phyloP scores from a whole-genome alignment of 1,140 invertebrate genomes.

The Drosophila novamexicana region DNA sequence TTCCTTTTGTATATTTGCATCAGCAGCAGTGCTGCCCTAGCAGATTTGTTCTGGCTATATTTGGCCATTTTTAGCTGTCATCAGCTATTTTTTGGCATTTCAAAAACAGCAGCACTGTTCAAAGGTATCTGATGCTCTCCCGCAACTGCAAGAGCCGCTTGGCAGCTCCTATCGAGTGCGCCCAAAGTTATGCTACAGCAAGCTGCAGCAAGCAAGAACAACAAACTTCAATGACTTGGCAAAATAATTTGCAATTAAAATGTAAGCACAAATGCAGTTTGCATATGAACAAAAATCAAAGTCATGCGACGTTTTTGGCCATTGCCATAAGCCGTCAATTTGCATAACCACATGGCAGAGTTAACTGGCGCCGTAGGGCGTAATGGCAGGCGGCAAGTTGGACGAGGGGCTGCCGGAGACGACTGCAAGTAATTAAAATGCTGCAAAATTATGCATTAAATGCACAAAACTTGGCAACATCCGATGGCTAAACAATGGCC shows the following conservation, averaged over 20 bases:
- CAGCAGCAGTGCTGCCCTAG: too few species aligned
- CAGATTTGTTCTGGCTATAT: too few species aligned
- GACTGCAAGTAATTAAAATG: constrained; percentile 69
- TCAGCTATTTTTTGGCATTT: too few species aligned
- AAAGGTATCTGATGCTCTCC: too few species aligned
- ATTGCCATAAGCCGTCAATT: constrained; percentile 57
- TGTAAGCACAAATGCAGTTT: constrained; percentile 49
- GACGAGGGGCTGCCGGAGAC: neutral
- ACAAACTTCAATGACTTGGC: constrained; percentile 8
- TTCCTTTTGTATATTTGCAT: too few species aligned
- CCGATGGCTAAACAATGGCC: constrained; percentile 76
- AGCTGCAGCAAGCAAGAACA: constrained; percentile 4
- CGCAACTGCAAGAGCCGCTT: neutral
- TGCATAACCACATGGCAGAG: constrained; percentile 57
- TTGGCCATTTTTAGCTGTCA: too few species aligned
- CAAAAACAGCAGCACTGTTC: too few species aligned
- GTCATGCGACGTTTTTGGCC: constrained; percentile 55
- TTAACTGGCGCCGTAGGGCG: constrained; percentile 9
- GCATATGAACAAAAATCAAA: constrained; percentile 60
- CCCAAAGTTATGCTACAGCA: constrained; percentile 22
- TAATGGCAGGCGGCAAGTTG: neutral
- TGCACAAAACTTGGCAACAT: constrained; percentile 72
- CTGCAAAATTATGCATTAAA: constrained; percentile 81
- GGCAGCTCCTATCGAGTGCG: neutral
- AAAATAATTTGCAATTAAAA: constrained; percentile 60